Evolutionary conservation across 2,113 vertebrate genomes (phyloP).

Genomic region (Phodopus roborovskii): DNA sequence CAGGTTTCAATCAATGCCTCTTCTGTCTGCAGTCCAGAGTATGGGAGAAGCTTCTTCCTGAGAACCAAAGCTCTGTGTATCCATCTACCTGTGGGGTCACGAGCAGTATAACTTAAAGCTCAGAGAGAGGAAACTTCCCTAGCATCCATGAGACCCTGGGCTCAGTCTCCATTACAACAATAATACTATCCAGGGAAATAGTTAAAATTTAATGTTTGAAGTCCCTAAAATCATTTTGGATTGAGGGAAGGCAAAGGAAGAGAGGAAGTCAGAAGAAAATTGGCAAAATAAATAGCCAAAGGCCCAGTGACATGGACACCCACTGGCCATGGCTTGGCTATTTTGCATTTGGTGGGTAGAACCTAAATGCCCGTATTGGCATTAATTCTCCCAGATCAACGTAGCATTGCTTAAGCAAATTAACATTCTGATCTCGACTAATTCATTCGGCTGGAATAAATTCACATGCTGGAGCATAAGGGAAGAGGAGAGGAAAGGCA

Average conservation of each 20-base stretch:
- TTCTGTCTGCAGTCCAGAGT: neutral
- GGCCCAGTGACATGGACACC: neutral
- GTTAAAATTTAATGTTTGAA: neutral
- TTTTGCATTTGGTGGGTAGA: neutral
- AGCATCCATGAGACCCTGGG: neutral
- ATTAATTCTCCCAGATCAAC: neutral
- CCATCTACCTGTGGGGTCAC: neutral
- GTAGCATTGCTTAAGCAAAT: conserved; percentile 21
- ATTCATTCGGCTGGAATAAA: conserved; percentile 51
- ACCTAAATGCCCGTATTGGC: neutral
- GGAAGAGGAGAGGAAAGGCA: neutral
- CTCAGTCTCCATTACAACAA: neutral
- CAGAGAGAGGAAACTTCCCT: neutral
- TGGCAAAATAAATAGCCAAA: neutral
- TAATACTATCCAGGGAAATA: neutral
- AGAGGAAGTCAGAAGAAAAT: neutral
- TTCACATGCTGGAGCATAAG: neutral
- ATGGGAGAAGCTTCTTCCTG: neutral
- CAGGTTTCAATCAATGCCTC: too few relatives aligned
- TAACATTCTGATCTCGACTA: neutral
- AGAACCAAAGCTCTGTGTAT: neutral
- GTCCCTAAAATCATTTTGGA: neutral
- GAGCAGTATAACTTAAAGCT: neutral
- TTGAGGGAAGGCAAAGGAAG: neutral
- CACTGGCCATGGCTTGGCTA: neutral